phyloP scores from a whole-genome alignment of 2,888 invertebrate genomes.

The Chrysolina oricalcia region DNA sequence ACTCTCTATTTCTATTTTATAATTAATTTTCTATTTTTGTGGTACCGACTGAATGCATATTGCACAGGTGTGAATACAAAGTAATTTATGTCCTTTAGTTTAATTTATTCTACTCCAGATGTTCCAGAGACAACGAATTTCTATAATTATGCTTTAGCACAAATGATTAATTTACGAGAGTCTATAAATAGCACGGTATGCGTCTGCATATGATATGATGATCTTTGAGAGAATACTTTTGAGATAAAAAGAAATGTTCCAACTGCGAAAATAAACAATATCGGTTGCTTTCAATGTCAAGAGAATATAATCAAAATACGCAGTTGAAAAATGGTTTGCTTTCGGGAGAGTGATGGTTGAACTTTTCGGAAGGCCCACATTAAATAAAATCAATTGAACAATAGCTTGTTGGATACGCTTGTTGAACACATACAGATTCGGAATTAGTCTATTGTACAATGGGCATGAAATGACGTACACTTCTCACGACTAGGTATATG shows the following conservation, averaged over 20 bases:
- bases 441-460: too few relatives aligned
- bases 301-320: background rate
- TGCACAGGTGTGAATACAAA: constrained; percentile 46
- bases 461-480: too few relatives aligned
- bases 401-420: too few relatives aligned
- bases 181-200: constrained; percentile 39
- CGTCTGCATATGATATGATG: constrained; percentile 43
- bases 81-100: constrained; percentile 49
- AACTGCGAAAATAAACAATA: constrained; percentile 21
- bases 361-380: too few relatives aligned
- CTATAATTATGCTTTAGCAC: constrained; percentile 44
- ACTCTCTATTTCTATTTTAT: constrained; percentile 15
- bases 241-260: constrained; percentile 36
- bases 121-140: constrained; percentile 56
- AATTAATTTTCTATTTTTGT: constrained; percentile 46
- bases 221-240: constrained; percentile 32
- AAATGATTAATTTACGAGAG: constrained; percentile 46
- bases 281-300: constrained; percentile 1
- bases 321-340: background rate
- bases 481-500: too few relatives aligned
- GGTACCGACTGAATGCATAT: constrained; percentile 38
- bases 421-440: too few relatives aligned
- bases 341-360: background rate
- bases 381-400: too few relatives aligned
- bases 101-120: constrained; percentile 61